These are phyloP conservation scores for Candidula unifasciata DNA, from an alignment of 2,888 invertebrate genomes.

Conservation along the genomic window DNA sequence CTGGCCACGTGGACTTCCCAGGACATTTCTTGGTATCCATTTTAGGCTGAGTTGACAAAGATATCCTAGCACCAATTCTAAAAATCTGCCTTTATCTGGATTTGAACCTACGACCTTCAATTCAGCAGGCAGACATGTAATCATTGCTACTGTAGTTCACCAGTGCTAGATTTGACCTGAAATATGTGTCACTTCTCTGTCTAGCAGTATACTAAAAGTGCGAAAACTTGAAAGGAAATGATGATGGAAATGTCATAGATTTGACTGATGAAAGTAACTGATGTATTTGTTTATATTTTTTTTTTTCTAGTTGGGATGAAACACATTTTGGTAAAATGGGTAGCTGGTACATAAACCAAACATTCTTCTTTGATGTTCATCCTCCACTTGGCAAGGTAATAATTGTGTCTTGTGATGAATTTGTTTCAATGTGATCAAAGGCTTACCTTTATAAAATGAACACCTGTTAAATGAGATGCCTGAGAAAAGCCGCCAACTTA, in stretches of 20 bases:
- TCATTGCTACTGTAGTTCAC: too few species aligned
- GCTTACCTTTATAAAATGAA: too few species aligned
- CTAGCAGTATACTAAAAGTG: neutral
- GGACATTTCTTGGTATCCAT: too few species aligned
- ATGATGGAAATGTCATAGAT: neutral
- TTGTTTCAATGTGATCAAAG: too few species aligned
- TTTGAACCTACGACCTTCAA: too few species aligned
- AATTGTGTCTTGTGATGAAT: neutral
- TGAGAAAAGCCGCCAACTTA: too few species aligned
- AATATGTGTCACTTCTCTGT: neutral
- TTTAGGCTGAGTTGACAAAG: too few species aligned
- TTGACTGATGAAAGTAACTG: neutral
- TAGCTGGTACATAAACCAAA: constrained; percentile 97
- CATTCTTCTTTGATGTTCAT: constrained; percentile 98
- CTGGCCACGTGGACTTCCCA: too few species aligned
- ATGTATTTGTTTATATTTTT: neutral
- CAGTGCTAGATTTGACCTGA: neutral
- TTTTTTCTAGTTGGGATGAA: constrained; percentile 84
- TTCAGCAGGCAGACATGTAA: too few species aligned
- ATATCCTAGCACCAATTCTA: too few species aligned
- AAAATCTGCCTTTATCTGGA: too few species aligned
- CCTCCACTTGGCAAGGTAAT: constrained; percentile 95
- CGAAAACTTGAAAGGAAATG: neutral
- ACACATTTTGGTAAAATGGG: constrained; percentile 99
- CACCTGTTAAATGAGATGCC: too few species aligned